phyloP scores from a whole-genome alignment of 2,888 invertebrate species.

The Coleophora flavipennella region DNA sequence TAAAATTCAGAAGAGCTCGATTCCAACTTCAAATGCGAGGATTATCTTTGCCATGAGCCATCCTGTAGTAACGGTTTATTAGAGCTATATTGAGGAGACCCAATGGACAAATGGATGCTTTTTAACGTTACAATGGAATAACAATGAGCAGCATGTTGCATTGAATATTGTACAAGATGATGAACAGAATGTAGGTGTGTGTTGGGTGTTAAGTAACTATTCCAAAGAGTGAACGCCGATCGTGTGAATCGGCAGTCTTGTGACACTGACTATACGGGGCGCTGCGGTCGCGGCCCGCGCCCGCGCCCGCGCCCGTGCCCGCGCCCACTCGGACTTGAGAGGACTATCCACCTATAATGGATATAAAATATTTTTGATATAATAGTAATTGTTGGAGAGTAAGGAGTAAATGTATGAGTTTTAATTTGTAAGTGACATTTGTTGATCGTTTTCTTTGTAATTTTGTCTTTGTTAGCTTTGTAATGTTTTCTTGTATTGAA shows the following conservation, averaged over 20 bases:
- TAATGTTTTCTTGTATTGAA: conserved; percentile 59
- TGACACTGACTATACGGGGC: conserved; percentile 27
- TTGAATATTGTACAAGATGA: conserved; percentile 26
- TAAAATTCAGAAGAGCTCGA: too few relatives aligned
- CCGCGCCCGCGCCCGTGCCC: conserved; percentile 9
- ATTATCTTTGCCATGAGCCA: too few relatives aligned
- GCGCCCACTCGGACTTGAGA: conserved; percentile 21
- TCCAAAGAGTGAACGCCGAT: conserved; percentile 46
- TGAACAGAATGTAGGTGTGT: conserved; percentile 29
- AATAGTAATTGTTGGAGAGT: conserved; percentile 62
- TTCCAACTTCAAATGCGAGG: too few relatives aligned
- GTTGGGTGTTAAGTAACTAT: conserved; percentile 49
- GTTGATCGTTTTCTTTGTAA: conserved; percentile 69
- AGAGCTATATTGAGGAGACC: conserved; percentile 52
- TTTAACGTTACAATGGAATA: conserved; percentile 35
- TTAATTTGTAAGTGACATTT: conserved; percentile 69
- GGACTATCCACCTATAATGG: conserved; percentile 31
- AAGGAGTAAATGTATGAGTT: conserved; percentile 60
- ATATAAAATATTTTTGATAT: conserved; percentile 57
- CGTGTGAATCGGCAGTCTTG: conserved; percentile 29
- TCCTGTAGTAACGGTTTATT: too few relatives aligned
- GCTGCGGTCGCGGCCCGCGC: conserved; percentile 7
- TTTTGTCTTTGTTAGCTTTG: conserved; percentile 69
- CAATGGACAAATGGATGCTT: conserved; percentile 44
- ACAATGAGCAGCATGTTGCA: conserved; percentile 37